These are phyloP conservation scores for Pinctada fucata DNA, from an alignment of 2,888 invertebrate genomes.

Conservation along the genomic window DNA sequence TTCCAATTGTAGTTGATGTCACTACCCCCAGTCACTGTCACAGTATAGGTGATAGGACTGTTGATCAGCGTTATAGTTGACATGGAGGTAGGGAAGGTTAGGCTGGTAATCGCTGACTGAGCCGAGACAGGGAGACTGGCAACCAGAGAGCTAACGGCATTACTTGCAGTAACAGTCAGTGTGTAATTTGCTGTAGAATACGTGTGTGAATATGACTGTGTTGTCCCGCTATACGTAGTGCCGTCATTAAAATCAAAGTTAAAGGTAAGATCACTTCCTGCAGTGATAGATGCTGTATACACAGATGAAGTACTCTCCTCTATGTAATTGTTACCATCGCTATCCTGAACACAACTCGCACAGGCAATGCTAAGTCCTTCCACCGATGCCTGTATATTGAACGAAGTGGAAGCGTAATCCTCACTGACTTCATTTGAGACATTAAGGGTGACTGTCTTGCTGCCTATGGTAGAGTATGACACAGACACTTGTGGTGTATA, in stretches of 20 bases:
- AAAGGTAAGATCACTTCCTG: constrained; percentile 49
- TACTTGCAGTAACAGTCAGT: constrained; percentile 45
- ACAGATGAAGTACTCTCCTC: constrained; percentile 43
- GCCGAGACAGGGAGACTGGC: constrained; percentile 38
- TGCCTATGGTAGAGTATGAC: constrained; percentile 18
- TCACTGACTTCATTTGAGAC: constrained; percentile 53
- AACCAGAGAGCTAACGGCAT: constrained; percentile 28
- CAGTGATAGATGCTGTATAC: constrained; percentile 40
- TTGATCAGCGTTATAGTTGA: constrained; percentile 25
- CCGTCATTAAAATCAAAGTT: constrained; percentile 51
- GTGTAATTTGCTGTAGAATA: constrained; percentile 43
- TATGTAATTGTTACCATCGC: constrained; percentile 44
- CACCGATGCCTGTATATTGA: constrained; percentile 51
- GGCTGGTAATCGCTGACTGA: constrained; percentile 37
- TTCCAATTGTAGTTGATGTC: constrained; percentile 42
- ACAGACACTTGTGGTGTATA: constrained; percentile 5
- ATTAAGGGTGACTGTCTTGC: constrained; percentile 37
- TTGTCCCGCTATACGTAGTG: constrained; percentile 21
- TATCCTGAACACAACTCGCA: constrained; percentile 32
- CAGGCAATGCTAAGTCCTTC: constrained; percentile 48
- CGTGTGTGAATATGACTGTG: constrained; percentile 22
- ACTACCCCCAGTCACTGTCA: constrained; percentile 34
- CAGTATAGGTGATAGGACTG: constrained; percentile 20
- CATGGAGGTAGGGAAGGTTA: constrained; percentile 22
- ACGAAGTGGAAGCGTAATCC: constrained; percentile 25